Evolutionary conservation across 2,797 vertebrate species (phyloP).

Genomic region (Capromys pilorides): DNA sequence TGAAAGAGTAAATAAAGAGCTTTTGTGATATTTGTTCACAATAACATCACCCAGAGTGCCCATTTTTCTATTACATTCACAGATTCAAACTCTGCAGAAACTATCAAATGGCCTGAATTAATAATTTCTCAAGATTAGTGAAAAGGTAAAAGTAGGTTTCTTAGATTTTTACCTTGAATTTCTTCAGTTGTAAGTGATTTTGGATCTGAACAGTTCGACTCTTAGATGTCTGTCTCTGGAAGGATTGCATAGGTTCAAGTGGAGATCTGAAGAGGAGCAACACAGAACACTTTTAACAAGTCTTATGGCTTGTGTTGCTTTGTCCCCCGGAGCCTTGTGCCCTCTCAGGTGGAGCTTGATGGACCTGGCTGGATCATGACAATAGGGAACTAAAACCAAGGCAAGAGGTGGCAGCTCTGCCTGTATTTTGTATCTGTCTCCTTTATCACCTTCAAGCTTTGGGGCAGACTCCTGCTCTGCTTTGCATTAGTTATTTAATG

Average conservation of each 20-base stretch:
- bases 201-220: not conserved
- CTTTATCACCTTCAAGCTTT: not conserved
- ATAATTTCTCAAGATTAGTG: not conserved
- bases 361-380: not conserved
- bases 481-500: not conserved
- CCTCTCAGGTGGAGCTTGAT: not conserved
- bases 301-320: not conserved
- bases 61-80: not conserved
- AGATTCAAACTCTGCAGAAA: not conserved
- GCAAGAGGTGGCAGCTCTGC: not conserved
- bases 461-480: not conserved
- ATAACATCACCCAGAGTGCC: not conserved
- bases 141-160: not conserved
- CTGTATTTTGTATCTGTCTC: not conserved
- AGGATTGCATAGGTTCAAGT: not conserved
- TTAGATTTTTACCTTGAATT: constrained; percentile 5
- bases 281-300: not conserved
- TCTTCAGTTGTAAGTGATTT: not conserved
- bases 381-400: not conserved
- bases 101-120: not conserved
- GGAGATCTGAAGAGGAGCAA: not conserved
- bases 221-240: not conserved
- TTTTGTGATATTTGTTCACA: not conserved
- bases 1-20: too few species aligned
- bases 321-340: not conserved